phyloP scores from a whole-genome alignment of 2,888 invertebrate genomes.

The Drosophila melanosoma region DNA sequence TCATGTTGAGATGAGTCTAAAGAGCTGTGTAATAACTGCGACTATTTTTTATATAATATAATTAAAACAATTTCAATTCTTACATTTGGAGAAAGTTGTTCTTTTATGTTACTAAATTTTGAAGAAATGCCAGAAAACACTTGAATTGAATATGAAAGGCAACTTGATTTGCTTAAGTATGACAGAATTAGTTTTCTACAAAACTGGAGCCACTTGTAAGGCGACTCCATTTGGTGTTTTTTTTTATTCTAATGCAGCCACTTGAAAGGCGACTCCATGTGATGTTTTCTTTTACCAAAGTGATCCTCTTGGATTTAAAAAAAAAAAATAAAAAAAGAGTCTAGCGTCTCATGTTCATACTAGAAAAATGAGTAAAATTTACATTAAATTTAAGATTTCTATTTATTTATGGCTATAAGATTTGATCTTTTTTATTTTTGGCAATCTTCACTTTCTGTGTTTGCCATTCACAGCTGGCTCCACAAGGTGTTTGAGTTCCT shows the following conservation, averaged over 20 bases:
- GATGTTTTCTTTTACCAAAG: no score
- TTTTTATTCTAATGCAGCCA: no score
- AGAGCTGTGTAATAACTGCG: neutral
- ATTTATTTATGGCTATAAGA: no score
- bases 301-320: no score
- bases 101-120: neutral
- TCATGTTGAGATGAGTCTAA: conserved; percentile 10
- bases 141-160: neutral
- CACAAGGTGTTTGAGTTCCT: conserved; percentile 37
- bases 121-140: no score
- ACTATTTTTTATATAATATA: neutral
- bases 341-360: no score
- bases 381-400: neutral
- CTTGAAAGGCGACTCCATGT: no score
- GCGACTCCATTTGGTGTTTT: no score
- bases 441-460: conserved; percentile 3
- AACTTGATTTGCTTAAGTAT: neutral
- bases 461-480: conserved; percentile 19
- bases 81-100: neutral
- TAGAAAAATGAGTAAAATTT: neutral
- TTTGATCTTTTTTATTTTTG: neutral
- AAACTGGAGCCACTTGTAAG: no score
- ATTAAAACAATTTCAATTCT: neutral
- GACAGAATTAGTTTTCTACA: no score
- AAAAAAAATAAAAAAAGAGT: no score